Evolutionary conservation across 2,888 invertebrate species (phyloP).

Genomic region (Thereva nobilitata): DNA sequence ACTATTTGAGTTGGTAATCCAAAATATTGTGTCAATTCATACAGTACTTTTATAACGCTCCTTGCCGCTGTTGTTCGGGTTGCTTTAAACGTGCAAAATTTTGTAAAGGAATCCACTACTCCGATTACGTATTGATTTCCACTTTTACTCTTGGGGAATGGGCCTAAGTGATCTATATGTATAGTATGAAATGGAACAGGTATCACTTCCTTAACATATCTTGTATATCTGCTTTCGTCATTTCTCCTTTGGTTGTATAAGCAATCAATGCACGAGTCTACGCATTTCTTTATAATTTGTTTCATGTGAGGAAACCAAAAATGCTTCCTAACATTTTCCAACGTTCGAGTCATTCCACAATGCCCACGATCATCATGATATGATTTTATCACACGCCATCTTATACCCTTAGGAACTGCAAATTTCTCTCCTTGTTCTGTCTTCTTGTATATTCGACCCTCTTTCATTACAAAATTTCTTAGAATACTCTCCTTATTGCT

Average conservation of each 20-base stretch:
- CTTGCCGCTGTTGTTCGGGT: too few species aligned
- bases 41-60: neutral
- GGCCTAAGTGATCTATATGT: neutral
- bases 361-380: neutral
- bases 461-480: neutral
- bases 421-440: neutral
- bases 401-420: neutral
- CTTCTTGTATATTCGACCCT: neutral
- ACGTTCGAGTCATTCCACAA: too few species aligned
- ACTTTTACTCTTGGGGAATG: neutral
- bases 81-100: neutral
- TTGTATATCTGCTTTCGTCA: too few species aligned
- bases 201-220: too few species aligned
- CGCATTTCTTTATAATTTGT: neutral
- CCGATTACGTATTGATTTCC: neutral
- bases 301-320: neutral
- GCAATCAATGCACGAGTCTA: neutral
- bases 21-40: conserved; percentile 3
- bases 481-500: too few species aligned
- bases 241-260: too few species aligned
- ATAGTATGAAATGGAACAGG: too few species aligned
- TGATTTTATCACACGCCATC: neutral
- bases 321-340: neutral
- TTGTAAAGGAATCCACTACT: neutral
- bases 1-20: neutral